A percentile compares a stretch with the other conserved stretches of the same genome.
Evolutionary conservation across 1,140 invertebrate species (phyloP).

Genomic region (Parasteatoda tepidariorum): DNA sequence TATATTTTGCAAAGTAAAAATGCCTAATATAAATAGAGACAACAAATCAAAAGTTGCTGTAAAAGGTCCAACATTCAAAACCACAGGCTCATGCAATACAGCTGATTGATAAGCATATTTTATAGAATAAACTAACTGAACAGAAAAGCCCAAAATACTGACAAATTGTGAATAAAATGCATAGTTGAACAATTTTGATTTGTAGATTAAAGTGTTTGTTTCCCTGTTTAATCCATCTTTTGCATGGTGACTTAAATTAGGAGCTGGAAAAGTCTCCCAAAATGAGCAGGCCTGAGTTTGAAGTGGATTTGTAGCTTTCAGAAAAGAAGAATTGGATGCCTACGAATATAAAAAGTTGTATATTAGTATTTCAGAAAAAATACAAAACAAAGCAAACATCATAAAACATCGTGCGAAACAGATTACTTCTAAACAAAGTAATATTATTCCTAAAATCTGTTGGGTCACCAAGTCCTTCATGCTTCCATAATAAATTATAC

Average conservation of each 20-base stretch:
- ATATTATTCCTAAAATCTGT: no score
- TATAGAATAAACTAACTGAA: neutral
- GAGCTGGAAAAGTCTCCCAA: constrained; percentile 13
- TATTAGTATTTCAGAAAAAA: no score
- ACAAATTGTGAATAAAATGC: neutral
- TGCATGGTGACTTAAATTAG: neutral
- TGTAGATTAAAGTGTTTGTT: constrained; percentile 6
- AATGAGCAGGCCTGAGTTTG: neutral
- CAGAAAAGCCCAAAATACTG: neutral
- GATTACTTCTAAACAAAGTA: no score
- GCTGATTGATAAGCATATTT: neutral
- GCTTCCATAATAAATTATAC: no score
- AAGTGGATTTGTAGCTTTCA: neutral
- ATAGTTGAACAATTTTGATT: neutral
- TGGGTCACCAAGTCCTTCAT: no score
- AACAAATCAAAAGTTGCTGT: neutral
- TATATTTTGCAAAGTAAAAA: neutral
- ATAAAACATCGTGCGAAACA: no score
- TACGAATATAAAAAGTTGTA: neutral
- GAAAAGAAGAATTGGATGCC: neutral
- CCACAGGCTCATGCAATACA: neutral
- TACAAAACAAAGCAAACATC: no score
- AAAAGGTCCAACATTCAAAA: neutral
- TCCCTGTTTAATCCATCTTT: neutral
- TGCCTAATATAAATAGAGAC: neutral